Evolutionary conservation across 2,888 invertebrate genomes (phyloP).

Genomic region (Rhingia rostrata): DNA sequence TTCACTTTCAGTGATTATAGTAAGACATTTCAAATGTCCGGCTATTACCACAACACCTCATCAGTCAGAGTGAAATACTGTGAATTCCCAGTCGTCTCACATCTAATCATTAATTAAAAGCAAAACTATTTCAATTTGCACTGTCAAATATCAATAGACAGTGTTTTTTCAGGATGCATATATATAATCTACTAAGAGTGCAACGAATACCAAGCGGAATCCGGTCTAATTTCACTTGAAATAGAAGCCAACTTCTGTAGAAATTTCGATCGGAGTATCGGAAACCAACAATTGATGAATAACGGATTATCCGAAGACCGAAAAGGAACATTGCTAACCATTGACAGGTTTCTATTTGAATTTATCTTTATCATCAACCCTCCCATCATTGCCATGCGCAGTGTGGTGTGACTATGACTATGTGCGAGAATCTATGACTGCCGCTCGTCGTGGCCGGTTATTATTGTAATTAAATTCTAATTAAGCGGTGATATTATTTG

Average conservation of each 20-base stretch:
- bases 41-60: not conserved
- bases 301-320: conserved; percentile 56
- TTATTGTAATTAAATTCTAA: conserved; percentile 73
- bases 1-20: not conserved
- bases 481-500: conserved; percentile 65
- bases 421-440: conserved; percentile 5
- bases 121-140: no score
- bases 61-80: no score
- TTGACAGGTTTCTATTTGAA: conserved; percentile 41
- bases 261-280: conserved; percentile 57
- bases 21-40: conserved; percentile 14
- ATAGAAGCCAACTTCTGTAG: conserved; percentile 45
- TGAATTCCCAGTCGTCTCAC: not conserved
- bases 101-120: not conserved
- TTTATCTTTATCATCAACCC: conserved; percentile 42
- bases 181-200: no score
- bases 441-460: conserved; percentile 30
- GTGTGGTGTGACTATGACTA: not conserved
- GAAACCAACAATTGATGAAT: conserved; percentile 46
- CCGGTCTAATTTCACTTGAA: conserved; percentile 37
- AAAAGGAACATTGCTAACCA: conserved; percentile 37
- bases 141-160: no score
- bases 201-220: not conserved
- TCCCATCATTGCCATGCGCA: not conserved
- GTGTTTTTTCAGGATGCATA: conserved; percentile 8